Percentiles rank a stretch among this genome's conserved stretches.
Conservation (phyloP, 2,888 invertebrate species). For the Aquatica leii region DNA sequence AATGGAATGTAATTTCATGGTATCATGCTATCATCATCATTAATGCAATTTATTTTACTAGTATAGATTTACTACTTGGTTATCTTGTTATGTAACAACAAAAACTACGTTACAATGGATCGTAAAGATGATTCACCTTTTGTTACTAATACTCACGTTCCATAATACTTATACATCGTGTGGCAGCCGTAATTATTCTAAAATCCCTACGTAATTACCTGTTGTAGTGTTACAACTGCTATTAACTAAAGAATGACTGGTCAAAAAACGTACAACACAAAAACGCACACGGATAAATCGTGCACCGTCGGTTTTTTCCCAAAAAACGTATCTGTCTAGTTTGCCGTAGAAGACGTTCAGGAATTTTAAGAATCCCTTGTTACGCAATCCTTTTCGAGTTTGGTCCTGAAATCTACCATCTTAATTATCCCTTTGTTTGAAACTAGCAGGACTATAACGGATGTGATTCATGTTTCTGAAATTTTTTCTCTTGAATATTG, state of each 20-base stretch:
- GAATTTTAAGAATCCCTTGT: conserved; percentile 18
- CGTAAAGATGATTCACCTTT: conserved; percentile 28
- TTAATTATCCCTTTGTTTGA: not conserved
- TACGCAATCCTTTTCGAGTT: not conserved
- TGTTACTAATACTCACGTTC: conserved; percentile 24
- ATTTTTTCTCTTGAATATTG: conserved; percentile 17
- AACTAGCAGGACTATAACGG: conserved; percentile 11
- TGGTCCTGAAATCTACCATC: conserved; percentile 1
- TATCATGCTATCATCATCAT: conserved; percentile 16
- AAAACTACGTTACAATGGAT: conserved; percentile 21
- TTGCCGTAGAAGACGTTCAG: conserved; percentile 11
- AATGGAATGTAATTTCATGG: conserved; percentile 23
- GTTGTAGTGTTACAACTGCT: conserved; percentile 10
- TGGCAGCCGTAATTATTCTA: conserved; percentile 21
- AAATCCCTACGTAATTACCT: conserved; percentile 18
- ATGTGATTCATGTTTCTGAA: conserved; percentile 25
- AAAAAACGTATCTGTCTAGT: not conserved
- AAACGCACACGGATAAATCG: not conserved
- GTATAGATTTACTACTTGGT: conserved; percentile 21
- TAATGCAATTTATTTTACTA: conserved; percentile 23
- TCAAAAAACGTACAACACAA: not conserved
- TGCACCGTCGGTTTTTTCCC: conserved; percentile 4
- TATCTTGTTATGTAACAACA: conserved; percentile 14
- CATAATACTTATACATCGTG: conserved; percentile 11
- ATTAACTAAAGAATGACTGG: not conserved